Evolutionary conservation across 1,140 invertebrate genomes (phyloP).

Genomic region (Branchinecta lindahli): DNA sequence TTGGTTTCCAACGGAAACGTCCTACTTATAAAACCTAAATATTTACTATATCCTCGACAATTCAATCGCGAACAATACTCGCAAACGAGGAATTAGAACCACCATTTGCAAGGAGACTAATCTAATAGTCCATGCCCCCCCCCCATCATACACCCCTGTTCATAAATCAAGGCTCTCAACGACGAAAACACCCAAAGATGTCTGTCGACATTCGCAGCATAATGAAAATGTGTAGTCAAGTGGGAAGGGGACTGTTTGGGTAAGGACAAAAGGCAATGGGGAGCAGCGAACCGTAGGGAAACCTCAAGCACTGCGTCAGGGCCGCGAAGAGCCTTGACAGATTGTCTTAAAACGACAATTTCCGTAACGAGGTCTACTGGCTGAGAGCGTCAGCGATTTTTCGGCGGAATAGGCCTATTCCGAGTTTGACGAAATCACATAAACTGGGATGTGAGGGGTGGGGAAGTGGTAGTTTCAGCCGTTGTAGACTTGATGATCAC

Average conservation of each 20-base stretch:
- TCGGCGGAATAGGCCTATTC: no score
- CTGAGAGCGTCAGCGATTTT: no score
- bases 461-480: no score
- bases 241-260: slow-evolving; percentile 7
- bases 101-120: neutral
- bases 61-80: no score
- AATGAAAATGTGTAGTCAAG: slow-evolving; percentile 11
- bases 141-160: neutral
- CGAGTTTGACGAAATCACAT: no score
- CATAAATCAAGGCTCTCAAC: neutral
- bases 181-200: slow-evolving; percentile 6
- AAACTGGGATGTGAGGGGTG: no score
- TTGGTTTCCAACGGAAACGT: no score
- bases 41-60: no score
- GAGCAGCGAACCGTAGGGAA: neutral
- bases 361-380: no score
- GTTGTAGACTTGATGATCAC: no score
- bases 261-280: slow-evolving; percentile 6
- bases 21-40: no score
- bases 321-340: neutral
- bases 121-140: neutral
- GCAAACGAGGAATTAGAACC: no score
- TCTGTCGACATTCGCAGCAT: slow-evolving; percentile 2
- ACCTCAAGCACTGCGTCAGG: slow-evolving; percentile 2
- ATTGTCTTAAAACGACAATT: neutral